Evolutionary conservation across 2,888 invertebrate species (phyloP), one percentile per base, ranked within the genome.

Genomic region (Bombyx huttoni): DNA sequence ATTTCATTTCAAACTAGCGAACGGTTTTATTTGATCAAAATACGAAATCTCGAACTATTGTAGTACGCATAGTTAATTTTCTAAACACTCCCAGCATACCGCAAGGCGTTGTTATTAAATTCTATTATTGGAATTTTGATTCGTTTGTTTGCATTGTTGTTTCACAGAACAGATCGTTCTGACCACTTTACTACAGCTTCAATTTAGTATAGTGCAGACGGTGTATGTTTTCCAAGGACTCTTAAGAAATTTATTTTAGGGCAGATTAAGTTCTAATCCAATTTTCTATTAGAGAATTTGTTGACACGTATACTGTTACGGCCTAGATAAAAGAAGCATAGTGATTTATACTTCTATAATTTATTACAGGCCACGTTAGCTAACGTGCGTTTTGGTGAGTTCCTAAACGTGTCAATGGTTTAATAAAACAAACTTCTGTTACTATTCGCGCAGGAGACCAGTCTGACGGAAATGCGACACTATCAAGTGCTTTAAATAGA

Each of bases 111-210:
- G 40, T 40, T 40, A 40, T 40, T 10, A 40, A 8, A 61, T 56
- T 60, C 74, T 78, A 75, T 74, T 73, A 75, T 68, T 73, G 67
- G 73, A 69, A 56, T 60, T 63, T 65, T 56, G 59, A 64, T 70
- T 65, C 61, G 60, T 73, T 73, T 73, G 78, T 75, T 78, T 68
- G 66, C 62, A 63, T 60, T 62, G 61, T 70, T 60, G 56, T 54
- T 62, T 53, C 60, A 54, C 58, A 58, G 53, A 64, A 59, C 70
- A 67, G 65, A 62, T 71, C 70, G 70, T 70, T 67, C 66, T 56
- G 58, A 59, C 71, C 64, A 67, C 59, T 67, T 73, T 70, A 68
- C 65, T 64, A 64, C 67, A 64, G 53, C 65, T 65, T 64, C 57
- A 60, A 64, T 64, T 64, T 63, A 65, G 61, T 13, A 46, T 12